Evolutionary conservation across 2,797 vertebrate genomes (phyloP).

Genomic region (Furcifer pardalis): DNA sequence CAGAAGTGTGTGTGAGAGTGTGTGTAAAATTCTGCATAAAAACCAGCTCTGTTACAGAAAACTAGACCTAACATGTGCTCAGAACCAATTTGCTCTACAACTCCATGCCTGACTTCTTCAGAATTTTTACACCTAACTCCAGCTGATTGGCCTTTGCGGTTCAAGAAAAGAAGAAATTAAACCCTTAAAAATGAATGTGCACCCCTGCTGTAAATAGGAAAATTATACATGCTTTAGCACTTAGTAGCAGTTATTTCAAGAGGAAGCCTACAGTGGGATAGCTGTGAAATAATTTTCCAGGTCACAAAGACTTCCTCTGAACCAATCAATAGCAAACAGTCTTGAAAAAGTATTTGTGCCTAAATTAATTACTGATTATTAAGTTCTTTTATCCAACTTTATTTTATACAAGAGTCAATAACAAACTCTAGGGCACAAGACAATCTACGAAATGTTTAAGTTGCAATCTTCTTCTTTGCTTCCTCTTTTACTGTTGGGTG

Average conservation of each 20-base stretch:
- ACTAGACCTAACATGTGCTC: background rate
- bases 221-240: background rate
- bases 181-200: background rate
- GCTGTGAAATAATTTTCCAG: constrained; percentile 12
- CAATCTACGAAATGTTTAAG: background rate
- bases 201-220: background rate
- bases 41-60: background rate
- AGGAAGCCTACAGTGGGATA: background rate
- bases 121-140: background rate
- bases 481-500: no score
- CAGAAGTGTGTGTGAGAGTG: background rate
- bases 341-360: constrained; percentile 12
- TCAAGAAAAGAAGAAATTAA: background rate
- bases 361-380: background rate
- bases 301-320: constrained; percentile 8
- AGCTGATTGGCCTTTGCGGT: background rate
- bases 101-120: background rate
- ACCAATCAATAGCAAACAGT: background rate
- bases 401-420: background rate
- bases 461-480: background rate
- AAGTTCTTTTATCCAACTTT: background rate
- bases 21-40: background rate
- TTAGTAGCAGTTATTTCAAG: background rate
- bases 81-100: background rate
- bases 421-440: background rate